Percentiles rank a stretch among this genome's conserved stretches.
Conservation (phyloP, 2,888 invertebrate genomes). For the Tigriopus californicus region DNA sequence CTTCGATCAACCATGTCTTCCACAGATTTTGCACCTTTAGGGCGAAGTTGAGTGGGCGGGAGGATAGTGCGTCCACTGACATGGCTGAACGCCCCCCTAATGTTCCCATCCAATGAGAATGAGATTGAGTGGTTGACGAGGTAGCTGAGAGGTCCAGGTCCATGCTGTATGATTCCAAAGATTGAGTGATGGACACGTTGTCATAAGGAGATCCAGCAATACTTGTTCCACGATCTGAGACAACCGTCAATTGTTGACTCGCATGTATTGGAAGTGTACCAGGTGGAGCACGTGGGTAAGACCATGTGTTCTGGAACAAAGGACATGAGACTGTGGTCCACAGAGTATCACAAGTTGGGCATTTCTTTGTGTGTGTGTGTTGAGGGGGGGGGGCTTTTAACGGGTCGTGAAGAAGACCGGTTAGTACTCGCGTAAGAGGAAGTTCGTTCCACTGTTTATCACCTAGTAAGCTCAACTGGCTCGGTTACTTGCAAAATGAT, state of each 20-base stretch:
- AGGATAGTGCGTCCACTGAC: no score
- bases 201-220: conserved; percentile 4
- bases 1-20: conserved; percentile 13
- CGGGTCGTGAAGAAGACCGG: no score
- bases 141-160: not conserved
- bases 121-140: not conserved
- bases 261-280: not conserved
- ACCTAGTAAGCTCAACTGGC: no score
- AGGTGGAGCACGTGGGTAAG: not conserved
- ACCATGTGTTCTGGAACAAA: not conserved
- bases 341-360: no score
- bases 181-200: conserved; percentile 7
- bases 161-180: conserved; percentile 4
- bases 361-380: no score
- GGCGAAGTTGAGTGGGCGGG: not conserved
- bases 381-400: no score
- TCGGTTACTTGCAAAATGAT: no score
- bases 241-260: not conserved
- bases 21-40: conserved; percentile 4
- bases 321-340: no score
- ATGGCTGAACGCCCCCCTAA: no score
- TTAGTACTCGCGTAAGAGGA: no score
- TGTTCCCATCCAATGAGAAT: no score
- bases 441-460: no score
- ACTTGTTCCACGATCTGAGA: not conserved